Evolutionary conservation across 2,113 vertebrate genomes (phyloP).

Genomic region (Brachyistius frenatus): DNA sequence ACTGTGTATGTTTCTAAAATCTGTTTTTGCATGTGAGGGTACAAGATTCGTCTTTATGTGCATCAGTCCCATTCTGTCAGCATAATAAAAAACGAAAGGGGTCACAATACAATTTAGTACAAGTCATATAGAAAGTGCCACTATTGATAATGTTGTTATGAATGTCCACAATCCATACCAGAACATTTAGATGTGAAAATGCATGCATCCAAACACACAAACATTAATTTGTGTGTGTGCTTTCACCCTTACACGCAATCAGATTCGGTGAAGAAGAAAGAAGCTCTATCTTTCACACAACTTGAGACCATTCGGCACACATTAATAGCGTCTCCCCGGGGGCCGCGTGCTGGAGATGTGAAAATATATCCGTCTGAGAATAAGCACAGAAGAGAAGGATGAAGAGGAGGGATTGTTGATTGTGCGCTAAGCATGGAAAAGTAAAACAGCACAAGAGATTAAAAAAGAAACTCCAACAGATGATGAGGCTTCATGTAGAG

Average conservation of each 20-base stretch:
- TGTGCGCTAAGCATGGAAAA: not conserved
- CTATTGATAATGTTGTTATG: no score
- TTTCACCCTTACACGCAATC: not conserved
- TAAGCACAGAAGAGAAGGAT: not conserved
- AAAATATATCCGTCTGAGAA: constrained; percentile 30
- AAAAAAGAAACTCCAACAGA: no score
- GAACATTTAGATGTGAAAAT: not conserved
- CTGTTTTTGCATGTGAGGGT: not conserved
- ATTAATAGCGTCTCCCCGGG: constrained; percentile 36
- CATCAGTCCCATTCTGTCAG: no score
- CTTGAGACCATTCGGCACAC: constrained; percentile 12
- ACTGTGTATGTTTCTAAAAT: not conserved
- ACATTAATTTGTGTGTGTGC: not conserved
- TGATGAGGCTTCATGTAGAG: no score
- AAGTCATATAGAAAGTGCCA: not conserved
- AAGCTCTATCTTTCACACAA: constrained; percentile 19
- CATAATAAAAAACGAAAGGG: no score
- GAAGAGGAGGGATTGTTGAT: not conserved
- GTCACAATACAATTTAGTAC: not conserved
- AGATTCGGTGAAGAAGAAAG: constrained; percentile 1
- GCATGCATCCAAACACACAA: not conserved
- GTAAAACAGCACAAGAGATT: not conserved
- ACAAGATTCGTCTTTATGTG: no score
- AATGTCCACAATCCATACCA: no score
- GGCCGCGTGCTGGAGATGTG: constrained; percentile 17